Evolutionary conservation across 2,113 vertebrate species (phyloP), one percentile per base, ranked within the genome.

Genomic region (Picathartes gymnocephalus): DNA sequence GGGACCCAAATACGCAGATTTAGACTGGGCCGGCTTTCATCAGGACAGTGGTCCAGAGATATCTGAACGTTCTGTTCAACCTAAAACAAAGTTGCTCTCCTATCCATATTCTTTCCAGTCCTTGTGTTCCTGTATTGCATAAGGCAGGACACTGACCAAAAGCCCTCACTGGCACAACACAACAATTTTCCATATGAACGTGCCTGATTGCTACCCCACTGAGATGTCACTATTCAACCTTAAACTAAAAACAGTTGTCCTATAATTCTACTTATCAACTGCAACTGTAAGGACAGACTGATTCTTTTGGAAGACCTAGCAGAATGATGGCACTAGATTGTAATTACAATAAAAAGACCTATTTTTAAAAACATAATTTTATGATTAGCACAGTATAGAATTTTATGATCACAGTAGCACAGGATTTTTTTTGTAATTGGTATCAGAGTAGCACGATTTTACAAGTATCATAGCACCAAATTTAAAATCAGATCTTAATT

Each of bases 151-250:
- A 17, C 50, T 70, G 42, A 60, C 25, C 8, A 44, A 54, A 86
- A 56, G 17, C 8, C 15, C 31, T 16, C 37, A 24, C 13, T 31
- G 17, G 51, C 14, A 15, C 9, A 76, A 54, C 8, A 64, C 50
- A 18, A 40, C 4, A 6, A 30, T 70, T 56, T 86, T 79, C 44
- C 20, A 33, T 47, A 40, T 21, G 7, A 37, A 20, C 88, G n/a
- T 31, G 9, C n/a, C 44, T 66, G 21, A 74, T 51, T 47, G 73
- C 77, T 95, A 89, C 79, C 83, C 82, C 79, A 80, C 93, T 93
- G 90, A 94, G 73, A 95, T 82, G 88, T 90, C 94, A 74, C 74
- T 92, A 79, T 93, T 92, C 30, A 88, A 45, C 39, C 10, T 44
- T 19, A 51, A 69, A 60, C 25, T 28, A 37, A 51, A 60, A 69